phyloP scores from a whole-genome alignment of 2,888 invertebrate genomes.

The Microdon myrmicae region DNA sequence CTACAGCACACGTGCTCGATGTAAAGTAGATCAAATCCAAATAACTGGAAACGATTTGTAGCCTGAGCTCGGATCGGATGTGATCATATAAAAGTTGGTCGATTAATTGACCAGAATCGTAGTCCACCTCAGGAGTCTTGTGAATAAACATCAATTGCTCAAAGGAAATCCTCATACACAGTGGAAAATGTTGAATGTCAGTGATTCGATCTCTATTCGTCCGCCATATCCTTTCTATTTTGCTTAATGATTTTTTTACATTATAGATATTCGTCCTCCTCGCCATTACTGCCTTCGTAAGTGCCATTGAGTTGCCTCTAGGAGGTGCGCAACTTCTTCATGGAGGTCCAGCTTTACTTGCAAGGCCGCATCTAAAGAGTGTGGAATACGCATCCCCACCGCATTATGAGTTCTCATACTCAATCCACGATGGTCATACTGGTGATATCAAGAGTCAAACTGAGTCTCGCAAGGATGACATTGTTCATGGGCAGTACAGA shows the following conservation, averaged over 20 bases:
- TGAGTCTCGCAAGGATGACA: slow-evolving; percentile 69
- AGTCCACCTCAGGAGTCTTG: slow-evolving; percentile 64
- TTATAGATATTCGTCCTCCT: slow-evolving; percentile 59
- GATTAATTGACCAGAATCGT: slow-evolving; percentile 60
- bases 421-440: slow-evolving; percentile 68
- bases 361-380: slow-evolving; percentile 57
- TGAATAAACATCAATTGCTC: slow-evolving; percentile 54
- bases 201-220: slow-evolving; percentile 8
- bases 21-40: too few species aligned
- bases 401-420: slow-evolving; percentile 68
- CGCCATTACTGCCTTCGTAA: slow-evolving; percentile 44
- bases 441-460: slow-evolving; percentile 69
- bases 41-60: too few species aligned
- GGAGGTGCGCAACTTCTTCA: slow-evolving; percentile 39
- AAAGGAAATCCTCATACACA: slow-evolving; percentile 19
- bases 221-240: not conserved
- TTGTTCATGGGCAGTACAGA: slow-evolving; percentile 69
- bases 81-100: slow-evolving; percentile 62
- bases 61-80: slow-evolving; percentile 27
- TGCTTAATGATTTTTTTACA: not conserved
- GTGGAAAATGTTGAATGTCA: slow-evolving; percentile 53
- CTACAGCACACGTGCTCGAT: too few species aligned
- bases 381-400: slow-evolving; percentile 66
- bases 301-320: slow-evolving; percentile 45
- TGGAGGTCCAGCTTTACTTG: slow-evolving; percentile 55